These are phyloP conservation scores for Chloroceryle inda DNA, from an alignment of 2,797 vertebrate genomes.

Conservation along the genomic window DNA sequence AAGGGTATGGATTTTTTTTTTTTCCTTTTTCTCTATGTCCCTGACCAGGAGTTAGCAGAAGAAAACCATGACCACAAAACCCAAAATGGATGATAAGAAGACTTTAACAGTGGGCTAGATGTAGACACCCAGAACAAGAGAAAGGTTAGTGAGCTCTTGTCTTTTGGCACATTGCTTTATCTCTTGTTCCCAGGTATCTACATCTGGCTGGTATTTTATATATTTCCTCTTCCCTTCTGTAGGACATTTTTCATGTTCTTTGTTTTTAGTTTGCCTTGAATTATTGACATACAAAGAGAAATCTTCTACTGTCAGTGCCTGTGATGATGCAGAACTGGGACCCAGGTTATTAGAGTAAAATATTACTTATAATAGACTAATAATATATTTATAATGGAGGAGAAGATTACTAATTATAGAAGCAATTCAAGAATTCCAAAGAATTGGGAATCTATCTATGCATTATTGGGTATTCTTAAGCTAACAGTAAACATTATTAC, in stretches of 20 bases:
- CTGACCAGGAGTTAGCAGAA: neutral
- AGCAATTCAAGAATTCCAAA: neutral
- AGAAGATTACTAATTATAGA: neutral
- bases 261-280: neutral
- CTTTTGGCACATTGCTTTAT: neutral
- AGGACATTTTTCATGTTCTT: neutral
- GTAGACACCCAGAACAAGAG: neutral
- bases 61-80: neutral
- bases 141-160: neutral
- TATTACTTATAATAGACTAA: neutral
- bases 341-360: neutral
- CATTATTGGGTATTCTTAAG: neutral
- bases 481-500: neutral
- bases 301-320: neutral
- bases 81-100: neutral
- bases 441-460: neutral
- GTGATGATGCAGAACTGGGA: neutral
- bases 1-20: neutral
- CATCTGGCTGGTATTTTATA: neutral
- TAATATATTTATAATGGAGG: neutral
- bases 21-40: neutral
- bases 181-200: neutral
- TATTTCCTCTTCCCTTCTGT: neutral
- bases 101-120: neutral
- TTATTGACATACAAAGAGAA: neutral